A percentile compares a stretch with the other conserved stretches of the same genome.
Evolutionary conservation across 2,888 invertebrate species (phyloP).

Genomic region (Autographa gamma): DNA sequence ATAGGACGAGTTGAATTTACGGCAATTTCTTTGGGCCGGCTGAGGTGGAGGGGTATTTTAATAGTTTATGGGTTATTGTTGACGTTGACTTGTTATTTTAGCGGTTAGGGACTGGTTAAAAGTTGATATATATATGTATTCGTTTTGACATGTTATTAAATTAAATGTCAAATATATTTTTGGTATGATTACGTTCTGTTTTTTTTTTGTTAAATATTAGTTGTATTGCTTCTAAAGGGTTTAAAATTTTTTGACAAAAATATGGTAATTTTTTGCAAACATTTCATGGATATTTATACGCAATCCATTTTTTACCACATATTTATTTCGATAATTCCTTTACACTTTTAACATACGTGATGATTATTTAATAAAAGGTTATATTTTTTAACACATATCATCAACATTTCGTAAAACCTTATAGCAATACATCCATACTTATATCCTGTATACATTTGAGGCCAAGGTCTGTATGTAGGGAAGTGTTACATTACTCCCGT

Average conservation of each 20-base stretch:
- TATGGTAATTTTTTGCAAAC: too few relatives aligned
- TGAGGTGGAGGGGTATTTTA: conserved; percentile 45
- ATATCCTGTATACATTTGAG: conserved; percentile 24
- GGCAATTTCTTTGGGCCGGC: conserved; percentile 45
- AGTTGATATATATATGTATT: conserved; percentile 18
- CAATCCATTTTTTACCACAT: too few relatives aligned
- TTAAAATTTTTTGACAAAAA: too few relatives aligned
- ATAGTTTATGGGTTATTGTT: conserved; percentile 58
- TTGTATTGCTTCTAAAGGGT: too few relatives aligned
- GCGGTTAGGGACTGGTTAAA: conserved; percentile 22
- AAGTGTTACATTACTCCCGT: conserved; percentile 61
- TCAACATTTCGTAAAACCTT: neutral
- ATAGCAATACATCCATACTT: conserved; percentile 24
- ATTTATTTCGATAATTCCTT: too few relatives aligned
- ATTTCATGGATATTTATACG: too few relatives aligned
- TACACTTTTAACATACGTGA: too few relatives aligned
- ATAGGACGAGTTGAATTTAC: conserved; percentile 72
- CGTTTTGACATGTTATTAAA: conserved; percentile 8
- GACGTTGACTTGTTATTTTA: conserved; percentile 43
- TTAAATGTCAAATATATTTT: neutral
- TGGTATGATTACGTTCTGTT: too few relatives aligned
- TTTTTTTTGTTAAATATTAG: too few relatives aligned
- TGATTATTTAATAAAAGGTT: too few relatives aligned
- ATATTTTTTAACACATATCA: too few relatives aligned
- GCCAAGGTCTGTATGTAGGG: conserved; percentile 41